Evolutionary conservation across 2,113 vertebrate species (phyloP), one percentile per base, ranked within the genome.

Genomic region (Leucoraja erinaceus): DNA sequence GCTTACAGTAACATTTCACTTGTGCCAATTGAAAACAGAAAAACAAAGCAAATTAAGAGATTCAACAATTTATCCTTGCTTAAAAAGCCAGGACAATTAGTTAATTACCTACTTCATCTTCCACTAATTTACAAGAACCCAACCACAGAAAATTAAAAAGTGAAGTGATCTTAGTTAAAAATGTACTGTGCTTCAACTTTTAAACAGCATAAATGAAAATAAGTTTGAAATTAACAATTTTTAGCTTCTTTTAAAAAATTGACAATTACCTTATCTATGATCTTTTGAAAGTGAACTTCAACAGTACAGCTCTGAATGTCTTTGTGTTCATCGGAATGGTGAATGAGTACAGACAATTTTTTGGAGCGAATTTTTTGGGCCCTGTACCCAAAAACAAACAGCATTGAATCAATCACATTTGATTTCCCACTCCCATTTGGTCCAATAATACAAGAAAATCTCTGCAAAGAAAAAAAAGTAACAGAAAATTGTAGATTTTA

Each of bases 381-480:
- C 95, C 98, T 97, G 93, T 99, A 99, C 78, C 99, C 99, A 94
- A 99, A 99, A 10, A 99, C 99, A 96, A 99, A 99, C 81, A 99
- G 98, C 98, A 99, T 98, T 3, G 99, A 98, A 96, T 99, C 99
- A 94, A 99, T 99, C 94, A 99, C 97, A 93, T 99, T 99, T 95
- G 98, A 99, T 95, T 99, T 99, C 76, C 99, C 99, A 93, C 99
- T 99, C 94, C 99, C 99, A 93, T 99, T 99, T 76, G 99, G 99
- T 74, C 99, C 99, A 95, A 99, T 98, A 95, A 99, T 99, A 93
- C 98, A 99, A 5, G 99, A 98, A 94, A 99, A 99, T 63, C 98
- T 97, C 99, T 99, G 96, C 22, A 94, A 70, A 93, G 93, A 93
- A 94, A 93, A 93, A 93, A 75, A 93, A 47, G 93, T 10, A 12